Evolutionary conservation across 2,888 invertebrate species (phyloP).

Genomic region (Thysanoteuthis rhombus): DNA sequence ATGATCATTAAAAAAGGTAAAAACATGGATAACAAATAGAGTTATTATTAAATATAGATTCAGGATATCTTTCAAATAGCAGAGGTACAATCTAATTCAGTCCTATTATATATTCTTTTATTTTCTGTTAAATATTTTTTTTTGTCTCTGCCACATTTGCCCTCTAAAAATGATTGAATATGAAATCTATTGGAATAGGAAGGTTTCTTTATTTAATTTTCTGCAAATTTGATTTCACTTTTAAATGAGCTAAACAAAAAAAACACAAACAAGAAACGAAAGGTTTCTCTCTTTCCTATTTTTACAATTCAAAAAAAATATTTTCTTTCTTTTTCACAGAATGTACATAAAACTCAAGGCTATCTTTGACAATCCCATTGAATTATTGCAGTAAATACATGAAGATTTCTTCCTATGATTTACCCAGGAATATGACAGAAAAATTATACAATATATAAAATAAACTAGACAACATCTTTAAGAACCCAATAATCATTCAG

Average conservation of each 20-base stretch:
- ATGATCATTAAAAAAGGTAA: not conserved
- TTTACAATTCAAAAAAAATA: not conserved
- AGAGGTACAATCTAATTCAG: not conserved
- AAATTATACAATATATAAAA: not conserved
- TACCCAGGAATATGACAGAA: not conserved
- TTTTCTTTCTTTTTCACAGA: not conserved
- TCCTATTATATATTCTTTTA: not conserved
- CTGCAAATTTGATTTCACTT: not conserved
- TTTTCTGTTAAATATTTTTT: not conserved
- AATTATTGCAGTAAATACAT: not conserved
- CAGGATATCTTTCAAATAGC: not conserved
- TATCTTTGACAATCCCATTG: not conserved
- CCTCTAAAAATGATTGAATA: not conserved
- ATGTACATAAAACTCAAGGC: conserved; percentile 12
- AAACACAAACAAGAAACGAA: not conserved
- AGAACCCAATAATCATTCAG: not conserved
- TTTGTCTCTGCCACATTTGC: not conserved
- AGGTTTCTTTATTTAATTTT: conserved; percentile 12
- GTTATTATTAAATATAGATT: not conserved
- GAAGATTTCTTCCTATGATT: not conserved
- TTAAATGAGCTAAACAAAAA: not conserved
- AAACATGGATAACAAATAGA: not conserved
- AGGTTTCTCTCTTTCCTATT: not conserved
- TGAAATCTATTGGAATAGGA: not conserved
- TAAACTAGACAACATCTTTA: not conserved